phyloP scores from a whole-genome alignment of 2,113 vertebrate genomes.

The Xiphorhynchus elegans region DNA sequence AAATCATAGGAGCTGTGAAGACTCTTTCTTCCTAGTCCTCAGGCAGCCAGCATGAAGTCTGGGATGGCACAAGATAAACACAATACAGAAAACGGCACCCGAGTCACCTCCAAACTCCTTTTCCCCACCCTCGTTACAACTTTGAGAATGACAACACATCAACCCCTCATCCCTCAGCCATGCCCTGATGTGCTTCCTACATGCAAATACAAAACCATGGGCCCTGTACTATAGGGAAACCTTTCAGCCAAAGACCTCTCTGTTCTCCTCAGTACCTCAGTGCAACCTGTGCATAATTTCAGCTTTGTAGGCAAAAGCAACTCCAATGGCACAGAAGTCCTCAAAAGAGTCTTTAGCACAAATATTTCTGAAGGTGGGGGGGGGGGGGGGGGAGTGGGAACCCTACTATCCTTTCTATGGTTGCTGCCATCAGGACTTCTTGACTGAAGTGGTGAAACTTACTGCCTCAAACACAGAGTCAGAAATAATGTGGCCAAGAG shows the following conservation, averaged over 20 bases:
- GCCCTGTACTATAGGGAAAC: not conserved
- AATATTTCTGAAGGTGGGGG: not conserved
- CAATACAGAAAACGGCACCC: not conserved
- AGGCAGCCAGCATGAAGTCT: not conserved
- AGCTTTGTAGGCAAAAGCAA: not conserved
- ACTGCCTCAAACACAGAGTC: too few species aligned
- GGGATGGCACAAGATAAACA: not conserved
- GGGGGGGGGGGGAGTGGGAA: not conserved
- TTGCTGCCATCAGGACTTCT: not conserved
- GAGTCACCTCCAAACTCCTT: not conserved
- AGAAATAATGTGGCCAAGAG: too few species aligned
- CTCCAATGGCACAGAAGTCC: not conserved
- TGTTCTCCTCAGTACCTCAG: not conserved
- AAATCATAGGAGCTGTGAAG: not conserved
- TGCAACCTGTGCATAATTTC: not conserved
- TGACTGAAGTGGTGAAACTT: not conserved
- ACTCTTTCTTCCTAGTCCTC: not conserved
- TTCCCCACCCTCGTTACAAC: fast-evolving
- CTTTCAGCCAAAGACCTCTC: not conserved
- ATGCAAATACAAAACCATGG: not conserved
- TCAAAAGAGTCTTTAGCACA: not conserved
- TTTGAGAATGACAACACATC: not conserved
- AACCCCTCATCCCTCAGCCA: not conserved
- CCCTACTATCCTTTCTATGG: not conserved
- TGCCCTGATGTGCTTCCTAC: not conserved